Evolutionary conservation across 2,888 invertebrate genomes (phyloP).

Genomic region (Gymnosoma rotundatum): DNA sequence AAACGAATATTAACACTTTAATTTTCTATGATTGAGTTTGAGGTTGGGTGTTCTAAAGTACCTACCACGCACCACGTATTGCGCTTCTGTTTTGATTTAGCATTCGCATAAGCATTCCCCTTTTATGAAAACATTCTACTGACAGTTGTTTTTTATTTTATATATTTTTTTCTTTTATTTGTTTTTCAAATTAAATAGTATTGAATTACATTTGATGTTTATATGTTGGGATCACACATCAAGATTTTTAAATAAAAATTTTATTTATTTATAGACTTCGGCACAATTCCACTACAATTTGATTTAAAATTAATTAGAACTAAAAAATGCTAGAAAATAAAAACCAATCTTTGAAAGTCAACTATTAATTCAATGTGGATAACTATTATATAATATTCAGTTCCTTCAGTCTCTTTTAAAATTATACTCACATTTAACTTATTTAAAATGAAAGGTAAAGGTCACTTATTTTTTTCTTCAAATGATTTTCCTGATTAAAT

Average conservation of each 20-base stretch:
- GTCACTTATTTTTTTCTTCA: no score
- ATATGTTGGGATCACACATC: slow-evolving; percentile 24
- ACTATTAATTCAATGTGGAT: no score
- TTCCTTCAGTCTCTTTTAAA: no score
- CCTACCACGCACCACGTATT: slow-evolving; percentile 56
- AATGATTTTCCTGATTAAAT: no score
- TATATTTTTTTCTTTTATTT: not conserved
- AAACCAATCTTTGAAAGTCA: no score
- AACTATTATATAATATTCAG: no score
- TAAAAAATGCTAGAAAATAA: no score
- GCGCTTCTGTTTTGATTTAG: slow-evolving; percentile 18
- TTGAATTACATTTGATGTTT: slow-evolving; percentile 47
- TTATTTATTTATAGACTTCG: slow-evolving; percentile 15
- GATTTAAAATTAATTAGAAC: not conserved
- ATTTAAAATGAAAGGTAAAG: no score
- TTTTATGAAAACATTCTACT: slow-evolving; percentile 20
- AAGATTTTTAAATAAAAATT: slow-evolving; percentile 9
- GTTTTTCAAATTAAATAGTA: slow-evolving; percentile 39
- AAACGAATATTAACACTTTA: not conserved
- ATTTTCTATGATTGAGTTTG: slow-evolving; percentile 26
- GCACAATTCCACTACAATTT: not conserved
- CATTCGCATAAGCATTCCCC: slow-evolving; percentile 33
- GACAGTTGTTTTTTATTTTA: slow-evolving; percentile 11
- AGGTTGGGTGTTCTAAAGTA: slow-evolving; percentile 57
- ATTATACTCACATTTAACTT: no score